These are phyloP conservation scores for Drosophila persimilis DNA, from an alignment of 1,140 invertebrate genomes.

Conservation along the genomic window DNA sequence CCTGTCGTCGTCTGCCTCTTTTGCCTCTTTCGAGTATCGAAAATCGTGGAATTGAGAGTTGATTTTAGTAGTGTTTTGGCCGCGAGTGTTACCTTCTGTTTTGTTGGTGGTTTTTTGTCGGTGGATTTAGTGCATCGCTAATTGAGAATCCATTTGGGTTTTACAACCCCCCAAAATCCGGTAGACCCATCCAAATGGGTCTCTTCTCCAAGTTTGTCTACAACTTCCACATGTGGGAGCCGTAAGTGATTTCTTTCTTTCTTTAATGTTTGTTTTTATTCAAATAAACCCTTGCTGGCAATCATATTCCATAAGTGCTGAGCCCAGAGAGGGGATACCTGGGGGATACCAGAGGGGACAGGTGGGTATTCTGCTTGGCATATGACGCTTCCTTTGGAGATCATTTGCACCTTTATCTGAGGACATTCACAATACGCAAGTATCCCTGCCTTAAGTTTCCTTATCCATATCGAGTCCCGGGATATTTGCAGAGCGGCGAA, in stretches of 20 bases:
- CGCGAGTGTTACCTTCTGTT: slow-evolving; percentile 2
- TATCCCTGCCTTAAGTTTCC: no score
- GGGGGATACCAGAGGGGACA: no score
- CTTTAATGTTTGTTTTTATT: neutral
- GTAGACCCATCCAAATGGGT: slow-evolving; percentile 50
- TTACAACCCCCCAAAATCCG: slow-evolving; percentile 27
- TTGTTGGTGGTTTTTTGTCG: neutral
- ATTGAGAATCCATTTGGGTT: slow-evolving; percentile 62
- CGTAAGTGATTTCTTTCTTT: slow-evolving; percentile 46
- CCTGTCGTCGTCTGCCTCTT: neutral
- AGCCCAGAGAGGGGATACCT: no score
- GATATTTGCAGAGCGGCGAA: no score
- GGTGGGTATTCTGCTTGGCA: no score
- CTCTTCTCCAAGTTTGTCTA: slow-evolving; percentile 72
- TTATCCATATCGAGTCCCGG: no score
- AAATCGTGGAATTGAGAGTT: slow-evolving; percentile 5
- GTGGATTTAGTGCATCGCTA: slow-evolving; percentile 49
- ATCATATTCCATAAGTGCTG: no score
- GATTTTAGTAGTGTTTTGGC: slow-evolving; percentile 9
- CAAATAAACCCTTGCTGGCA: neutral
- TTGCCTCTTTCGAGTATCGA: no score
- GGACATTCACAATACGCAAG: no score
- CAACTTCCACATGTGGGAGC: slow-evolving; percentile 67
- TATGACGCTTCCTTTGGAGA: no score
- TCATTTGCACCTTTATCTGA: no score